Conservation (phyloP, 2,888 invertebrate genomes). For the Synanthedon myopaeformis region DNA sequence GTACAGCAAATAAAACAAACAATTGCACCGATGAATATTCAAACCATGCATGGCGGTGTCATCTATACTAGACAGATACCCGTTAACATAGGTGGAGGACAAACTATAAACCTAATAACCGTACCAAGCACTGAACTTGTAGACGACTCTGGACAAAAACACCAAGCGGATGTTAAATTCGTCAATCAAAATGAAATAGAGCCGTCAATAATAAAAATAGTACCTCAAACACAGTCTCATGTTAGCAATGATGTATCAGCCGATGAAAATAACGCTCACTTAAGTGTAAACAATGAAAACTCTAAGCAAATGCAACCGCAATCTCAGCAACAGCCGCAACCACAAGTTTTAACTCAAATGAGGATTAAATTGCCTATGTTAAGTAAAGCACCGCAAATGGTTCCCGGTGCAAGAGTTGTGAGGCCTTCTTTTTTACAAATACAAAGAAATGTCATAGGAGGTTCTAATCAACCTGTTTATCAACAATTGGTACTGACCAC, state of each 20-base stretch:
- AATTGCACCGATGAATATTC: constrained; percentile 68
- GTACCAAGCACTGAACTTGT: constrained; percentile 58
- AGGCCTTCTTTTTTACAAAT: constrained; percentile 70
- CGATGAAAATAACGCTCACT: constrained; percentile 39
- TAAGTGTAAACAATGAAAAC: constrained; percentile 30
- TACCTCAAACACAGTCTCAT: constrained; percentile 41
- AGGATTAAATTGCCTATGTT: constrained; percentile 65
- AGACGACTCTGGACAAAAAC: constrained; percentile 52
- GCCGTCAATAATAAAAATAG: constrained; percentile 58
- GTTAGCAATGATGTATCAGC: constrained; percentile 27
- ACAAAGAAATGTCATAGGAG: constrained; percentile 72
- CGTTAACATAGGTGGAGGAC: constrained; percentile 67
- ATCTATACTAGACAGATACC: constrained; percentile 81
- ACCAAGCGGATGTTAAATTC: constrained; percentile 31
- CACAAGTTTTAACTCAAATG: constrained; percentile 65
- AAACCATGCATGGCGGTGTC: constrained; percentile 75
- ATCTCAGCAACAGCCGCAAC: constrained; percentile 20
- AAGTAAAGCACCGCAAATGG: constrained; percentile 66
- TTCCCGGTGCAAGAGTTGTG: constrained; percentile 69
- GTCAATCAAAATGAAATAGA: constrained; percentile 41
- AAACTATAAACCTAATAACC: constrained; percentile 72
- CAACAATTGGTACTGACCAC: constrained; percentile 63
- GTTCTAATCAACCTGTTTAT: constrained; percentile 64
- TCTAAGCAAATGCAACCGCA: constrained; percentile 11
- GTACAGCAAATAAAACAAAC: constrained; percentile 64